Base-by-base conservation (phyloP, 1,140 invertebrate genomes). In the Drosophila triauraria region DNA sequence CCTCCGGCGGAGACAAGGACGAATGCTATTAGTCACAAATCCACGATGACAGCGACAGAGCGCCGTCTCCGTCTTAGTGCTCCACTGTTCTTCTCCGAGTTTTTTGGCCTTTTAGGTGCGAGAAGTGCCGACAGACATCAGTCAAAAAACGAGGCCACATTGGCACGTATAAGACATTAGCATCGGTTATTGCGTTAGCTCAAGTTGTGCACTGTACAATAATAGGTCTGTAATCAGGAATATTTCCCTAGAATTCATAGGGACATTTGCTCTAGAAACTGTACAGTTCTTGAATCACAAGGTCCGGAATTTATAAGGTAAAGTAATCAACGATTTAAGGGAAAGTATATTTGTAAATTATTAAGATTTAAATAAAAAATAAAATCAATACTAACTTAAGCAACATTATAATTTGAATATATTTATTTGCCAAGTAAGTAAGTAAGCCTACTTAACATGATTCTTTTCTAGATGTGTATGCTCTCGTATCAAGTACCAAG, bases 81-180 rank as follows among this genome's bases (percentile, higher is more conserved):
- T 32, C 9, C 15, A 6, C 48, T n/a, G 15, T 13, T n/a, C 6
- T 7, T 2, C 25, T 12, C 17, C 15, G 12, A 25, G 20, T 27
- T 23, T 23, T 13, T 20, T 15, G 0, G 23, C 12, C 17, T n/a
- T 30, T 42, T 12, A n/a, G 27, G 30, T 7, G 35, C 25, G 46
- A 54, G 56, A 20, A 47, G 30, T 9, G 43, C 44, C 48, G 70
- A 63, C 65, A 75, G 64, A 80, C 71, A 87, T 87, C 83, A 83
- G 71, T 88, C 83, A 83, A 80, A 87, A 40, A 64, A 13, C 38
- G 68, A 70, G 76, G 79, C 76, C 79, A 82, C 69, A 87, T 83
- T 83, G 84, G 88, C 84, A 88, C 84, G 80, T 78, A 77, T 78
- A 83, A 78, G 62, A 83, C 84, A 88, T 83, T 87, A 83, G 84